A percentile compares a stretch with the other conserved stretches of the same genome.
phyloP scores from a whole-genome alignment of 2,797 vertebrate genomes.

The Mormyrus proboscirostris region DNA sequence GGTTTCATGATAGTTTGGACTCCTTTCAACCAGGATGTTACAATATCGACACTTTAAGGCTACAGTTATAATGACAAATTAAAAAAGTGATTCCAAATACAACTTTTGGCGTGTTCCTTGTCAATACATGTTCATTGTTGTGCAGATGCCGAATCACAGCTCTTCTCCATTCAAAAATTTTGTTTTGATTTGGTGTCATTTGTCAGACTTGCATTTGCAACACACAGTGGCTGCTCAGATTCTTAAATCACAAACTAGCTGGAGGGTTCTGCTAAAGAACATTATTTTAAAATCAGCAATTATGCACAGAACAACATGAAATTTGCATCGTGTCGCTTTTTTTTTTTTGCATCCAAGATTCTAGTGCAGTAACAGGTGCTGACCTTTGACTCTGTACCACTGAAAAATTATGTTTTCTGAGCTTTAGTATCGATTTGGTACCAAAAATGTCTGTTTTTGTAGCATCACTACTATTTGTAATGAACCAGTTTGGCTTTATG shows the following conservation, averaged over 20 bases:
- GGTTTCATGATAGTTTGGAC: neutral
- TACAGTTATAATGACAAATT: neutral
- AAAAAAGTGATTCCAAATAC: neutral
- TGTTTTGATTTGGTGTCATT: neutral
- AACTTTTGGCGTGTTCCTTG: neutral
- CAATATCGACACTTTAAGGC: neutral
- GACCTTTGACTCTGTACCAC: neutral
- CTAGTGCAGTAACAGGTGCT: neutral
- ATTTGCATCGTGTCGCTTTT: neutral
- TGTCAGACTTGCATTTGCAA: neutral
- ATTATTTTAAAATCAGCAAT: neutral
- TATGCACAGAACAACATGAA: neutral
- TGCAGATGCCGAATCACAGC: neutral
- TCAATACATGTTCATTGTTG: neutral
- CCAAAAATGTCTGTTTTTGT: neutral
- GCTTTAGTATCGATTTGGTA: neutral
- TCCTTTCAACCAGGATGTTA: neutral
- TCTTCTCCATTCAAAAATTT: neutral
- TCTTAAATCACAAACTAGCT: neutral
- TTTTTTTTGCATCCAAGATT: neutral
- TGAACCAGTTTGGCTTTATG: neutral
- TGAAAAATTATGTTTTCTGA: neutral
- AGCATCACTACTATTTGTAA: neutral
- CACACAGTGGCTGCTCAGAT: neutral
- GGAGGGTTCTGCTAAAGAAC: neutral